Conservation (phyloP, 2,888 invertebrate species). For the Himalopsyche japonica region DNA sequence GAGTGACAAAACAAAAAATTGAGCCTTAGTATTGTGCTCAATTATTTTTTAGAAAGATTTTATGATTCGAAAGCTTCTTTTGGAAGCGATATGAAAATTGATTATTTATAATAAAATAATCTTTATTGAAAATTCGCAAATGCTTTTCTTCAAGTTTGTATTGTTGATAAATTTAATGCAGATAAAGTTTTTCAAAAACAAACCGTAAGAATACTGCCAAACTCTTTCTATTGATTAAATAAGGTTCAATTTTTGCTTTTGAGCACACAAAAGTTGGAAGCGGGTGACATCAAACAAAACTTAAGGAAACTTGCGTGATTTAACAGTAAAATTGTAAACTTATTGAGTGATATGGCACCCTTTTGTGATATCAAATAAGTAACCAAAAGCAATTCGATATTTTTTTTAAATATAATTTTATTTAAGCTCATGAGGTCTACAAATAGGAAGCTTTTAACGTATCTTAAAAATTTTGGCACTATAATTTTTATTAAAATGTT, state of each 20-base stretch:
- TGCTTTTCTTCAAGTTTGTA: not conserved
- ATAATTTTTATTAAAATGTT: too few relatives aligned
- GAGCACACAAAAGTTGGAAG: not conserved
- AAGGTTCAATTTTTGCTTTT: not conserved
- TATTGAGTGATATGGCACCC: constrained; percentile 27
- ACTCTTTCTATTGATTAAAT: not conserved
- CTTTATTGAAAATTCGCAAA: not conserved
- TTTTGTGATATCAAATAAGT: constrained; percentile 33
- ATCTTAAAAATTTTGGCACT: too few relatives aligned
- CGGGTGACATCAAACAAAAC: not conserved
- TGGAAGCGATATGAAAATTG: not conserved
- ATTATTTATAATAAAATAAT: not conserved
- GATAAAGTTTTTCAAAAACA: not conserved
- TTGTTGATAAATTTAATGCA: not conserved
- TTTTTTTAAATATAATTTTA: too few relatives aligned
- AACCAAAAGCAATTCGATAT: too few relatives aligned
- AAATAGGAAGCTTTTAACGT: too few relatives aligned
- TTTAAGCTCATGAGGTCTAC: too few relatives aligned
- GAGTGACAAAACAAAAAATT: too few relatives aligned
- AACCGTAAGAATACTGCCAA: not conserved
- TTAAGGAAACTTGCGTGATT: not conserved
- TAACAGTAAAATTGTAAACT: not conserved
- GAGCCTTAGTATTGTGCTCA: too few relatives aligned
- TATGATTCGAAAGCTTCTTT: too few relatives aligned
- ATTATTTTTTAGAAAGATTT: too few relatives aligned